Evolutionary conservation across 2,797 vertebrate species (phyloP), one percentile per base, ranked within the genome.

Genomic region (Chloroceryle amazona): DNA sequence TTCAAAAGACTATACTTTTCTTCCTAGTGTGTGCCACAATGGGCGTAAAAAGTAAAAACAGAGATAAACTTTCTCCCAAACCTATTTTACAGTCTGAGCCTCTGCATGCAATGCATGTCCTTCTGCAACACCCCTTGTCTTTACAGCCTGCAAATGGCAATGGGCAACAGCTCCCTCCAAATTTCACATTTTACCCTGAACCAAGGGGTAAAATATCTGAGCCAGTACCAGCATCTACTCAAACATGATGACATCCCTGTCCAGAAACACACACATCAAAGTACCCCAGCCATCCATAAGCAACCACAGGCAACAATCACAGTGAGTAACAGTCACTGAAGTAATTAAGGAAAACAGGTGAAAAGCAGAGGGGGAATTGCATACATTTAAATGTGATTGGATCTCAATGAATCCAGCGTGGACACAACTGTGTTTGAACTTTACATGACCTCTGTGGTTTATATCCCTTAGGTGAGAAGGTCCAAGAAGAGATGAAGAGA

Each of bases 71-170:
- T 90, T 92, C 51, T 85, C 57, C 44, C 63, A 82, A 67, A 82
- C 18, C 33, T 42, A 23, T 74, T 84, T 89, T 60, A 33, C 55
- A 73, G 42, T 15, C 57, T 62, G 35, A 80, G 39, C 39, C 67
- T 66, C 67, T 57, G 25, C 1, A 2, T 0, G 0, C 0, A 13
- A 55, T 73, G 47, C 0, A 0, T 23, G 51, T 46, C 25, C 42
- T 79, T 92, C 86, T 19, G 20, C 55, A 84, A 8, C 13, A 22
- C 4, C 15, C 57, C 83, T 70, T 73, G 63, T 67, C 12, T 23
- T 66, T 89, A 44, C 39, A 76, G 42, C 31, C 84, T 80, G 74
- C 19, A 37, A 95, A 70, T 22, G 51, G 54, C 80, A 95, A 58
- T 1, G 39, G 65, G 70, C 76, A 92, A 84, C 55, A 55, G 26